Evolutionary conservation across 2,113 vertebrate genomes (phyloP).

Genomic region (Myotis brandtii): DNA sequence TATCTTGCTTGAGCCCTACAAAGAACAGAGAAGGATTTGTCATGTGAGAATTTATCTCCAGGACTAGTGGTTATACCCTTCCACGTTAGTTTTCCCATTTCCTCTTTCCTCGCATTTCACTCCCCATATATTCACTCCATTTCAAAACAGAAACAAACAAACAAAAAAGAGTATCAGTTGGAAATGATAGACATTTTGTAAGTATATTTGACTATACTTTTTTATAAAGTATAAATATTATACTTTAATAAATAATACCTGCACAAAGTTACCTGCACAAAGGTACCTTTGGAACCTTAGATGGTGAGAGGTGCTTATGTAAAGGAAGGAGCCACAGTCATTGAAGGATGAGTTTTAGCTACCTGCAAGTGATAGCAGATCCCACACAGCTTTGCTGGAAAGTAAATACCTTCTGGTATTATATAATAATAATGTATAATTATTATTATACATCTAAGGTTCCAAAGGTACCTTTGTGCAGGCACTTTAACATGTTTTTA

Average conservation of each 20-base stretch:
- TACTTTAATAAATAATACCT: too few relatives aligned
- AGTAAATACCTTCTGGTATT: background rate
- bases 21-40: background rate
- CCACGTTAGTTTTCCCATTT: background rate
- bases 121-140: background rate
- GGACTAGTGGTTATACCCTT: background rate
- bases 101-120: background rate
- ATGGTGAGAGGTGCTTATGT: background rate
- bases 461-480: too few relatives aligned
- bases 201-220: background rate
- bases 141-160: constrained; percentile 18
- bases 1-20: background rate
- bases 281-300: background rate
- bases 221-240: too few relatives aligned
- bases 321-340: background rate
- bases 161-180: background rate
- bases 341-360: background rate
- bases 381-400: background rate
- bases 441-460: too few relatives aligned
- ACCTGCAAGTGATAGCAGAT: background rate
- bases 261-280: too few relatives aligned
- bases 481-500: too few relatives aligned
- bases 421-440: too few relatives aligned
- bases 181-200: background rate
- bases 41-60: background rate